These are phyloP conservation scores for Callipepla squamata DNA, from an alignment of 2,113 vertebrate genomes.

Conservation along the genomic window DNA sequence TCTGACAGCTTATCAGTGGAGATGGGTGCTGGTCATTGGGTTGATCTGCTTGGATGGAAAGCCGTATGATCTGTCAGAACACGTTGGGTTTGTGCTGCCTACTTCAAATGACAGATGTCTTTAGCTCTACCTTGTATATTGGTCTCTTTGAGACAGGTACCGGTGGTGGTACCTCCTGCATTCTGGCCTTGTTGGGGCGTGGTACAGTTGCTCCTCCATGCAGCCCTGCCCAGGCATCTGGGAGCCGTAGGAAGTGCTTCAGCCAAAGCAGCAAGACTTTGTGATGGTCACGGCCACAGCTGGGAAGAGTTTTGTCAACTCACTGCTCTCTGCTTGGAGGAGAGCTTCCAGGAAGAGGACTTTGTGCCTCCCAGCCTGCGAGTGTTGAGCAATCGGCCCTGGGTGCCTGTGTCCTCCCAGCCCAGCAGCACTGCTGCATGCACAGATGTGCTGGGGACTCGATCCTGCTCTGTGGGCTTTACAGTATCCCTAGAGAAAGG, in stretches of 20 bases:
- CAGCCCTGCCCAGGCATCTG: not conserved
- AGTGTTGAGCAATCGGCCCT: not conserved
- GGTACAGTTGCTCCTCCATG: accelerated
- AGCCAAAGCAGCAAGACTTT: not conserved
- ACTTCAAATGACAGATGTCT: not conserved
- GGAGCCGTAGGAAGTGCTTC: not conserved
- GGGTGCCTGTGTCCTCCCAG: not conserved
- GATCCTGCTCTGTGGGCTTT: not conserved
- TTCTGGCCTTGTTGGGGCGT: not conserved
- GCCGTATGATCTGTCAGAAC: not conserved
- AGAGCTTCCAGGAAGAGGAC: not conserved
- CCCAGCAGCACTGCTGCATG: not conserved
- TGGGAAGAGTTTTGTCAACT: not conserved
- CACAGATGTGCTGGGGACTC: not conserved
- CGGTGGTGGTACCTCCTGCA: not conserved
- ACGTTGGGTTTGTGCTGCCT: not conserved
- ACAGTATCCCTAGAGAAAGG: not conserved
- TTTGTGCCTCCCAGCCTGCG: not conserved
- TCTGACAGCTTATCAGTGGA: not conserved
- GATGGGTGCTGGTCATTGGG: not conserved
- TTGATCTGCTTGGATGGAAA: not conserved
- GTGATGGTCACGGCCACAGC: not conserved
- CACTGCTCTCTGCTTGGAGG: not conserved
- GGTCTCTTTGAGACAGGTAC: not conserved
- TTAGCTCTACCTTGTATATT: not conserved